Base-by-base conservation (phyloP, 1,140 invertebrate species). In the Magallana ariakensis region DNA sequence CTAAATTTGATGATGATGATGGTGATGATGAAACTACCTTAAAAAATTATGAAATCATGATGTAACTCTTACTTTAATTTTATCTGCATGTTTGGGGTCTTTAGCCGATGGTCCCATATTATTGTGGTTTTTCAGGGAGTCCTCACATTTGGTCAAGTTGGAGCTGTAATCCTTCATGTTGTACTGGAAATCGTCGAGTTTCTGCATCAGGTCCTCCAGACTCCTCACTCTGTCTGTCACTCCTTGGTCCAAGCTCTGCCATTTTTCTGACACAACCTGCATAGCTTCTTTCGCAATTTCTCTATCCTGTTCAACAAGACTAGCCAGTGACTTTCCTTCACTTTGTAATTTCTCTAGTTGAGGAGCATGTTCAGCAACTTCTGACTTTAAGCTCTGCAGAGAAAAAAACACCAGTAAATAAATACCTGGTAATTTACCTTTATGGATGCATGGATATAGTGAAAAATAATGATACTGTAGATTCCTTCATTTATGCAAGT, bases 301-400 rank as follows among this genome's bases (percentile, higher is more conserved):
- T 92, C 98, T 97, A 92, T 99, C 98, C 84, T 97, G 96, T 92
- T 99, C 98, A 89, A 98, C 98, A 83, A 97, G 96, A 3, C 96
- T 96, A 82, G 95, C 93, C 81, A 99, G 97, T 0, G 97, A 97
- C 90, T 99, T 97, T 13, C 98, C 98, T 3, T 93, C 92, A 97
- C 95, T 0, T 96, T 97, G 93, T 96, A 97, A 87, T 97, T 97
- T 97, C 91, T 99, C 98, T 93, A 97, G 98, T 94, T 99, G 98
- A 11, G 97, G 98, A 80, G 97, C 97, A 89, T 97, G 97, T 92
- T 98, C 97, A 96, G 97, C 93, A 5, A 99, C 96, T 91, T 99
- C 98, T 93, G 98, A 98, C 90, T 98, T 96, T 94, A 99, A 97
- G 2, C 89, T 91, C 92, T 95, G 75, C 1, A 87, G 86, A 53